Evolutionary conservation across 2,113 vertebrate species (phyloP).

Genomic region (Tetrao urogallus): DNA sequence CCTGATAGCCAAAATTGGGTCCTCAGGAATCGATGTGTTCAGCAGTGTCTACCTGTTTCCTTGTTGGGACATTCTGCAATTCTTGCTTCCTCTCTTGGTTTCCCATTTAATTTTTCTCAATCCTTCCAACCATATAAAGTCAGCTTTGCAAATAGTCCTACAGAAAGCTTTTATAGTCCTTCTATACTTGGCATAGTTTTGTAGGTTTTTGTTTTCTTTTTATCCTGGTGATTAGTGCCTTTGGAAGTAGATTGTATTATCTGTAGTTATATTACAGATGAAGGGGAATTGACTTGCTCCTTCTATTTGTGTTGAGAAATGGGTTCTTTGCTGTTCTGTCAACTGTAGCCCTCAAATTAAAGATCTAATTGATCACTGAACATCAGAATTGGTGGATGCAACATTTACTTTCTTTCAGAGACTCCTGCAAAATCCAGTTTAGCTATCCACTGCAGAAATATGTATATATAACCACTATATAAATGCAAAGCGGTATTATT

Average conservation of each 20-base stretch:
- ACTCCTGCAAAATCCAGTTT: neutral
- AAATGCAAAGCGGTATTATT: constrained; percentile 41
- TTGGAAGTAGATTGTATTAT: neutral
- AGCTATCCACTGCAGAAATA: neutral
- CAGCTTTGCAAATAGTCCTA: neutral
- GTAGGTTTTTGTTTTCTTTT: neutral
- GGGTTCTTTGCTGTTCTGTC: neutral
- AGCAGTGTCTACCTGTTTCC: neutral
- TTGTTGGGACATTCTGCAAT: neutral
- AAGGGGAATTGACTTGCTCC: neutral
- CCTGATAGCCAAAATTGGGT: neutral
- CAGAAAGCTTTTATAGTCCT: neutral
- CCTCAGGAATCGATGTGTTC: neutral
- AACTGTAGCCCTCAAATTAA: neutral
- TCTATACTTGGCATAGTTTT: neutral
- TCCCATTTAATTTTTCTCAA: neutral
- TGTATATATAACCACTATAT: neutral
- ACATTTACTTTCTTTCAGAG: neutral
- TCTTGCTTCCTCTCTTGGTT: neutral
- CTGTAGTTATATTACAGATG: neutral
- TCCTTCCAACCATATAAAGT: neutral
- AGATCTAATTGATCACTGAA: neutral
- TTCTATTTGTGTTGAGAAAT: neutral
- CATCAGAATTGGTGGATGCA: neutral
- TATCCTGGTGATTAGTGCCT: neutral